Evolutionary conservation across 2,797 vertebrate species (phyloP).

Genomic region (Pseudotriccus pelzelni): DNA sequence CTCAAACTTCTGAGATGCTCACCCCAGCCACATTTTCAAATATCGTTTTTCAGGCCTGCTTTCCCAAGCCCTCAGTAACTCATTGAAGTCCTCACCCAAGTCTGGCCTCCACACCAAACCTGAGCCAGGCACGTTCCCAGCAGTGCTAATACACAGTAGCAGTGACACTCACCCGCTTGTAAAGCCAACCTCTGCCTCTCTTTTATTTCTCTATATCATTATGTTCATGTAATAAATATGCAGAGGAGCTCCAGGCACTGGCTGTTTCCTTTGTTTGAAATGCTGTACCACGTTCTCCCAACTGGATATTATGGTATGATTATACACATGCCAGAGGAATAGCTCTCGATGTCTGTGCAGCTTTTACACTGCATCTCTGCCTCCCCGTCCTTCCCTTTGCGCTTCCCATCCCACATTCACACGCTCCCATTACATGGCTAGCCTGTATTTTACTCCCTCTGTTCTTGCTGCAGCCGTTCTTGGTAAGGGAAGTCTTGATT

Average conservation of each 20-base stretch:
- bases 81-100: neutral
- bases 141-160: neutral
- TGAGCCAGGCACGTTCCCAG: neutral
- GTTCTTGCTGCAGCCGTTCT: constrained; percentile 8
- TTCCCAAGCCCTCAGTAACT: neutral
- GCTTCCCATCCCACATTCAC: constrained; percentile 47
- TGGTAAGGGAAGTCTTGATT: constrained; percentile 57
- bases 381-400: neutral
- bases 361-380: neutral
- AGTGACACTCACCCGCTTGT: neutral
- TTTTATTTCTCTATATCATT: constrained; percentile 42
- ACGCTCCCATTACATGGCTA: constrained; percentile 36
- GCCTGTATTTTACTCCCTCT: constrained; percentile 51
- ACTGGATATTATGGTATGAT: constrained; percentile 33
- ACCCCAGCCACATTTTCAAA: neutral
- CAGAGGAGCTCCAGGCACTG: constrained; percentile 16
- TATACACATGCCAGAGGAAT: constrained; percentile 29
- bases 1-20: neutral
- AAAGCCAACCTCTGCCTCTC: neutral
- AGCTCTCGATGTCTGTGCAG: neutral
- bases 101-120: neutral
- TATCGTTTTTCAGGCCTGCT: neutral
- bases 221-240: constrained; percentile 47
- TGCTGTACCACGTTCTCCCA: neutral
- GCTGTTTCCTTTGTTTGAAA: neutral